These are phyloP conservation scores for Lordiphosa collinella DNA, from an alignment of 1,140 invertebrate species.

Conservation along the genomic window DNA sequence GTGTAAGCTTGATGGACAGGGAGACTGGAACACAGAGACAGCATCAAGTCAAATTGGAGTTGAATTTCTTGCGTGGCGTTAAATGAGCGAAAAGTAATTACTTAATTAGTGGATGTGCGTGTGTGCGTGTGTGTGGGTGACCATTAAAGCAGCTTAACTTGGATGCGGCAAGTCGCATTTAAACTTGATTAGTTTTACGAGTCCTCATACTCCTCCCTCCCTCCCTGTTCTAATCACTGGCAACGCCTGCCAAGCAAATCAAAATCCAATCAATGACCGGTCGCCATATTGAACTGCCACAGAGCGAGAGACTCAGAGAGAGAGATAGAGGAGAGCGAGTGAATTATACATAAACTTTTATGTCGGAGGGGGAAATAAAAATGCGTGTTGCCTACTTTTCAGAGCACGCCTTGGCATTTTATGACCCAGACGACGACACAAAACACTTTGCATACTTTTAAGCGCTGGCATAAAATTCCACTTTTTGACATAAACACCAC, in stretches of 20 bases:
- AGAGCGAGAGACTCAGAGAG: too few species aligned
- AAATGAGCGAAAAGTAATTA: slow-evolving; percentile 77
- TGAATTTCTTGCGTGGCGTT: slow-evolving; percentile 55
- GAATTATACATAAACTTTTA: slow-evolving; percentile 27
- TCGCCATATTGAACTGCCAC: slow-evolving; percentile 47
- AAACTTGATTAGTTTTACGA: slow-evolving; percentile 75
- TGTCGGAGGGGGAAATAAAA: slow-evolving; percentile 27
- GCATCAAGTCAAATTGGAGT: slow-evolving; percentile 70
- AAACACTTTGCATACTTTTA: slow-evolving; percentile 63
- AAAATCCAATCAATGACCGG: slow-evolving; percentile 67
- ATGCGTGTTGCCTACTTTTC: slow-evolving; percentile 58
- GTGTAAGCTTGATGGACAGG: slow-evolving; percentile 60
- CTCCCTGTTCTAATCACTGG: slow-evolving; percentile 22
- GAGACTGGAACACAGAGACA: slow-evolving; percentile 16
- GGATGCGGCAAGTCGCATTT: slow-evolving; percentile 56
- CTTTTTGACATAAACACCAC: slow-evolving; percentile 71
- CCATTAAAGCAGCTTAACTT: slow-evolving; percentile 67
- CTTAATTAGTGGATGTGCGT: slow-evolving; percentile 61
- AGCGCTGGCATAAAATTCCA: slow-evolving; percentile 63
- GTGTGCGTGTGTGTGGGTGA: slow-evolving; percentile 10
- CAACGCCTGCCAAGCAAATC: slow-evolving; percentile 45
- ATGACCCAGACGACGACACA: slow-evolving; percentile 29
- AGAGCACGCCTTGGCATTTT: slow-evolving; percentile 40
- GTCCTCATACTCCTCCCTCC: too few species aligned
- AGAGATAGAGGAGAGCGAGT: too few species aligned